Conservation (phyloP, 2,797 vertebrate species). For the Tapirus indicus region DNA sequence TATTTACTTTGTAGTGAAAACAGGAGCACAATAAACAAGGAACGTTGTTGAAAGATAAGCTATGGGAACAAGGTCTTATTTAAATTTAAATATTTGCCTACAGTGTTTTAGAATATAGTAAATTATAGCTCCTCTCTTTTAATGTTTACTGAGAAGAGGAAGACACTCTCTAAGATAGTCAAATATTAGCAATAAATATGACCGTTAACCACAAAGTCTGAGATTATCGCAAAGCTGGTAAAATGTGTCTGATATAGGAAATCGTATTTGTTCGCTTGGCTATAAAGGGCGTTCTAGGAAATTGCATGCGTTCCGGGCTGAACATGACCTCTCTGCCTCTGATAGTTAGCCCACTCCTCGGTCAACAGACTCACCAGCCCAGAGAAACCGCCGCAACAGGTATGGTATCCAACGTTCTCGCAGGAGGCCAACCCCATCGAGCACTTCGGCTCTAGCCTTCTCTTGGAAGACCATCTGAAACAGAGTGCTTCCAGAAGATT, state of each 20-base stretch:
- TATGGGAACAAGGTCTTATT: slow-evolving; percentile 24
- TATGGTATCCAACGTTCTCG: neutral
- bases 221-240: neutral
- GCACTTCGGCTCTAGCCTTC: neutral
- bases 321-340: neutral
- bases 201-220: slow-evolving; percentile 43
- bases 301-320: slow-evolving; percentile 24
- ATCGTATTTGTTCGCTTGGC: slow-evolving; percentile 9
- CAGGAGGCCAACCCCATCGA: neutral
- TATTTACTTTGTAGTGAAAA: slow-evolving; percentile 36
- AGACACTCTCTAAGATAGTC: slow-evolving; percentile 31
- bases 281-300: neutral
- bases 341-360: neutral
- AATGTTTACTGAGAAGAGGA: slow-evolving; percentile 34
- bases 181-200: slow-evolving; percentile 63
- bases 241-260: slow-evolving; percentile 2
- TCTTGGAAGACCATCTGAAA: neutral
- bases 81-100: slow-evolving; percentile 61
- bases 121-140: slow-evolving; percentile 36
- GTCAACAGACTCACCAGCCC: neutral
- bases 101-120: slow-evolving; percentile 56
- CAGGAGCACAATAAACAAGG: slow-evolving; percentile 1
- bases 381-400: neutral
- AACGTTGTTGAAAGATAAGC: slow-evolving; percentile 32
- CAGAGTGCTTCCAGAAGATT: neutral